A percentile compares a stretch with the other conserved stretches of the same genome.
Conservation (phyloP, 2,888 invertebrate species). For the Syrphus vitripennis region DNA sequence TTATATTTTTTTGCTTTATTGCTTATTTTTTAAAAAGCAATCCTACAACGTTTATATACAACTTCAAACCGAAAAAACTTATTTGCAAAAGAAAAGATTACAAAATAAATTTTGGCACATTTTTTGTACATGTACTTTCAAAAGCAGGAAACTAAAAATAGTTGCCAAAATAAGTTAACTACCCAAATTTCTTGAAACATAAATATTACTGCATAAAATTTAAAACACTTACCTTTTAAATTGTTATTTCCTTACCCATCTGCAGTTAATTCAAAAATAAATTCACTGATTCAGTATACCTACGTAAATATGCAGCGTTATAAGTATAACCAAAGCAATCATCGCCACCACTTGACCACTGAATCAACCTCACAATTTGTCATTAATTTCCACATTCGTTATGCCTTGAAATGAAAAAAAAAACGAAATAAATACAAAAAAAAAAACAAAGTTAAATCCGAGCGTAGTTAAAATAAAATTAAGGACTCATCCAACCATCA, state of each 20-base stretch:
- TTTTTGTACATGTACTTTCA: too few relatives aligned
- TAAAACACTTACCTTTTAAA: background rate
- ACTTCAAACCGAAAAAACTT: too few relatives aligned
- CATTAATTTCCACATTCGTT: conserved; percentile 54
- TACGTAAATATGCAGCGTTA: conserved; percentile 7
- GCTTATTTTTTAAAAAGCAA: too few relatives aligned
- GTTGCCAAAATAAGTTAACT: too few relatives aligned
- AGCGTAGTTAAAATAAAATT: conserved; percentile 46
- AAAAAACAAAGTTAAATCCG: conserved; percentile 6
- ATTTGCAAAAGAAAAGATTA: too few relatives aligned
- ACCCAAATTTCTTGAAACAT: background rate
- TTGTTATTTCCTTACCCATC: background rate
- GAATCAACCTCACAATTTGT: conserved; percentile 55
- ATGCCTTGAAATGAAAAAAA: background rate
- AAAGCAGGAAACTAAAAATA: too few relatives aligned
- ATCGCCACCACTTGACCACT: conserved; percentile 54
- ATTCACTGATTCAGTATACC: conserved; percentile 13
- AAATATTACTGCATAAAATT: background rate
- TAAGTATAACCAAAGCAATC: conserved; percentile 19
- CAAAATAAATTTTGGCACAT: too few relatives aligned
- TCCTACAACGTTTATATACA: too few relatives aligned
- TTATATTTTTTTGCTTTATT: too few relatives aligned
- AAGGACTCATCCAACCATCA: conserved; percentile 66
- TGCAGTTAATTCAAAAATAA: background rate
- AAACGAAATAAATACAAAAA: background rate